A percentile compares a stretch with the other conserved stretches of the same genome.
Conservation (phyloP, 2,113 vertebrate species). For the Micronisus gabar region DNA sequence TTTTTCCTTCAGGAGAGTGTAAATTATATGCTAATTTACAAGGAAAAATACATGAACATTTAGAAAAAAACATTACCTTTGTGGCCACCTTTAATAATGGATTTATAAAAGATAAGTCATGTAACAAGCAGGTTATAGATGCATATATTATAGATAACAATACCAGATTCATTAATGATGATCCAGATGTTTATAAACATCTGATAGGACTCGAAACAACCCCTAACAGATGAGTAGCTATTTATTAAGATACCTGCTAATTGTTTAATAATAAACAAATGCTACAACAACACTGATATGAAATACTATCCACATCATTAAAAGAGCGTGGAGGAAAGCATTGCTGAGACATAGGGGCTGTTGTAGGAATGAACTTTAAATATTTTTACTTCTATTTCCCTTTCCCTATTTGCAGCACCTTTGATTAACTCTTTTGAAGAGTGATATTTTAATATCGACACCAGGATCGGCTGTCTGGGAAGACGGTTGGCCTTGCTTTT, state of each 20-base stretch:
- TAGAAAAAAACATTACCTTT: background rate
- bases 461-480: background rate
- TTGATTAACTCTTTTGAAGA: background rate
- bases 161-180: background rate
- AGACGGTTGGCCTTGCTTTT: background rate
- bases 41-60: background rate
- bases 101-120: background rate
- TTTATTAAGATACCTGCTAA: background rate
- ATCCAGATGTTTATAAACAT: background rate
- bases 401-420: background rate
- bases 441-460: background rate
- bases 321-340: background rate
- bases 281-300: background rate
- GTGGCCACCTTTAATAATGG: background rate
- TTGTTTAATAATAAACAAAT: background rate
- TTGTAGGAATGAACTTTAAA: background rate
- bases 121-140: background rate
- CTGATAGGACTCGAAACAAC: background rate
- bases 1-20: background rate
- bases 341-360: background rate
- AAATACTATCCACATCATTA: background rate
- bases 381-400: background rate
- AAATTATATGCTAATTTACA: background rate
- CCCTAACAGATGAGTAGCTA: background rate
- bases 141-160: background rate